These are phyloP conservation scores for Dermochelys coriacea DNA, from an alignment of 2,797 vertebrate genomes.

Conservation along the genomic window DNA sequence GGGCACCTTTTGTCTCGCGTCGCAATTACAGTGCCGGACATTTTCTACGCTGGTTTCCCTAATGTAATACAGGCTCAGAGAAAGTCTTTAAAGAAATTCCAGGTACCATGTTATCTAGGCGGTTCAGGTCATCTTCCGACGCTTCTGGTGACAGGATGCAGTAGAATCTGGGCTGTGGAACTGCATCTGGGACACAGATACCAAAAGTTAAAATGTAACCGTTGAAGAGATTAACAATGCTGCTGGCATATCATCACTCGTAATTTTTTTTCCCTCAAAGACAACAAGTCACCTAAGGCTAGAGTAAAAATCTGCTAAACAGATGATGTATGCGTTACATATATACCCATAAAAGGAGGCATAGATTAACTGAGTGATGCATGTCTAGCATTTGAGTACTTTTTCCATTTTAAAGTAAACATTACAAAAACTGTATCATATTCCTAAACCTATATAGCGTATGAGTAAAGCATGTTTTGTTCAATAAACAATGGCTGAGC, in stretches of 20 bases:
- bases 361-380: not conserved
- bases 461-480: not conserved
- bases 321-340: fast-evolving
- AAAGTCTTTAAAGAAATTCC: not conserved
- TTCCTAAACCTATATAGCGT: not conserved
- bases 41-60: not conserved
- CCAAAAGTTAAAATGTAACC: not conserved
- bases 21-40: not conserved
- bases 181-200: constrained; percentile 83
- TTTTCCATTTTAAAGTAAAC: not conserved
- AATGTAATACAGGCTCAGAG: not conserved
- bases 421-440: not conserved
- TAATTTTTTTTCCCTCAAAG: not conserved
- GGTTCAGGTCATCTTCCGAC: constrained; percentile 94
- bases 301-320: not conserved
- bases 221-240: not conserved
- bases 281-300: not conserved
- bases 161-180: constrained; percentile 94
- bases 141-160: constrained; percentile 94
- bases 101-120: constrained; percentile 90
- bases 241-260: too few species aligned
- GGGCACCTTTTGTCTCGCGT: not conserved
- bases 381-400: not conserved
- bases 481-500: not conserved
- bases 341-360: not conserved